A percentile compares a stretch with the other conserved stretches of the same genome.
Conservation (phyloP, 2,797 vertebrate species). For the Mionectes olivaceus region DNA sequence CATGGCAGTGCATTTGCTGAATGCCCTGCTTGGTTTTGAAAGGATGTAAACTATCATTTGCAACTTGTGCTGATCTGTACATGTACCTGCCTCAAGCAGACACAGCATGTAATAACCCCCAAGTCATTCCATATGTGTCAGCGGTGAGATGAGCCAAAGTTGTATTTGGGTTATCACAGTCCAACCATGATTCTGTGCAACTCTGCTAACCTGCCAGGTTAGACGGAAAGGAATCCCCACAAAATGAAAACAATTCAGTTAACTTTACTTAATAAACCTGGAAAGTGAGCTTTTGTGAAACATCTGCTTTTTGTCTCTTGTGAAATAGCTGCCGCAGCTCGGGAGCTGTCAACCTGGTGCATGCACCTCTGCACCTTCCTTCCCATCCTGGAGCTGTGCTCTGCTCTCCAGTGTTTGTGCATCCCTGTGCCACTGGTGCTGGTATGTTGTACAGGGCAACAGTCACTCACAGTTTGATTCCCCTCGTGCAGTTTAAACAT, state of each 20-base stretch:
- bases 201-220: constrained; percentile 27
- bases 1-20: constrained; percentile 63
- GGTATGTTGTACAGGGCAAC: fast-evolving
- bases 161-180: constrained; percentile 75
- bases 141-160: constrained; percentile 75
- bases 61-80: constrained; percentile 74
- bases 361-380: fast-evolving
- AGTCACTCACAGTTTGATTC: fast-evolving
- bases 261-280: constrained; percentile 77
- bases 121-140: constrained; percentile 73
- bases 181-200: constrained; percentile 68
- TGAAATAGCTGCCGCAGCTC: neutral
- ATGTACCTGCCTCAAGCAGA: constrained; percentile 73
- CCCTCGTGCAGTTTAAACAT: neutral
- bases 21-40: constrained; percentile 67
- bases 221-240: constrained; percentile 60
- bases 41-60: constrained; percentile 74
- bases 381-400: fast-evolving
- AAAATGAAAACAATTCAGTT: constrained; percentile 68
- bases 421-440: neutral
- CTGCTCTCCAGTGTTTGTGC: neutral
- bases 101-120: constrained; percentile 72
- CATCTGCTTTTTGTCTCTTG: constrained; percentile 66
- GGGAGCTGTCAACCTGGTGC: fast-evolving
- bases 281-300: constrained; percentile 75